Evolutionary conservation across 1,140 invertebrate species (phyloP).

Genomic region (Nomia melanderi): DNA sequence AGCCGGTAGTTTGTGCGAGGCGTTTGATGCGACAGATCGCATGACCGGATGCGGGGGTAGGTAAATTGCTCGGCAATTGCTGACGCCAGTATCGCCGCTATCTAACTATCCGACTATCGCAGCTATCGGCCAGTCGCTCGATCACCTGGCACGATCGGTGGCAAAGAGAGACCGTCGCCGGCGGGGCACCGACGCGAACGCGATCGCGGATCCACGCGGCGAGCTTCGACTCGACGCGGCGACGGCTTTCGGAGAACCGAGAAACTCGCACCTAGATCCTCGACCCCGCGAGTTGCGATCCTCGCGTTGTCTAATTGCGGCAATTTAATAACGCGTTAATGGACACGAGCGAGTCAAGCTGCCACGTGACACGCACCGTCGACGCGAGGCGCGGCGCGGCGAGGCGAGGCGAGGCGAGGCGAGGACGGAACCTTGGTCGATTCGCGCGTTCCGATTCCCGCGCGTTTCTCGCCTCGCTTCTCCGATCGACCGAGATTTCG

Average conservation of each 20-base stretch:
- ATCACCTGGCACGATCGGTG: slow-evolving; percentile 69
- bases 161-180: too few relatives aligned
- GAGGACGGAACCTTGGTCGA: slow-evolving; percentile 15
- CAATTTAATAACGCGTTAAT: slow-evolving; percentile 67
- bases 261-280: slow-evolving; percentile 49
- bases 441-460: background rate
- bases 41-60: slow-evolving; percentile 82
- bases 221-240: too few relatives aligned
- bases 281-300: slow-evolving; percentile 54
- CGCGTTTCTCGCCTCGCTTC: background rate
- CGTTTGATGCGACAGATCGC: slow-evolving; percentile 79
- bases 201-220: too few relatives aligned
- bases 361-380: slow-evolving; percentile 44
- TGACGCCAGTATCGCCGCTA: slow-evolving; percentile 80
- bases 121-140: slow-evolving; percentile 77
- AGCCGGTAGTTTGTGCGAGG: slow-evolving; percentile 60
- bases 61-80: slow-evolving; percentile 81
- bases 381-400: slow-evolving; percentile 29
- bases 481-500: too few relatives aligned
- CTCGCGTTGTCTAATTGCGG: slow-evolving; percentile 61
- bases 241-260: too few relatives aligned
- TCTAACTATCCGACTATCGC: too few relatives aligned
- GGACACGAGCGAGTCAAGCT: slow-evolving; percentile 26
- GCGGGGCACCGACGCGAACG: slow-evolving; percentile 11
- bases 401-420: slow-evolving; percentile 29